A percentile compares a stretch with the other conserved stretches of the same genome.
These are phyloP conservation scores for Argopecten irradians DNA, from an alignment of 1,140 invertebrate species.

Conservation along the genomic window DNA sequence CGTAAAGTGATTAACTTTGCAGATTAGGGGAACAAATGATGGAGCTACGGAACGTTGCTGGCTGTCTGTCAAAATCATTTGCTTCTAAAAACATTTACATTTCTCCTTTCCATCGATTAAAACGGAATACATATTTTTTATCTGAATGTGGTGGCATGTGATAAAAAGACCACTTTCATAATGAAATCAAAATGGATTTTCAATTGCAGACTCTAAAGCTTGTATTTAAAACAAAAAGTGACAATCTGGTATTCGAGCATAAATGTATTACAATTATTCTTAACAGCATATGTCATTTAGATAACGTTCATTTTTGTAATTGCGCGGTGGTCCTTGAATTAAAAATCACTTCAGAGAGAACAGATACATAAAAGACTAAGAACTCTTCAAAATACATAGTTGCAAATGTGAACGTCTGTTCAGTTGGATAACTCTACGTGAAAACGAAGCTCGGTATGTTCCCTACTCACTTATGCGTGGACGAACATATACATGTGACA, in stretches of 20 bases:
- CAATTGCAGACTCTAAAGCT: not conserved
- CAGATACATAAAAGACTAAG: too few relatives aligned
- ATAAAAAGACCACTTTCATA: not conserved
- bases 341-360: too few relatives aligned
- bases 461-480: too few relatives aligned
- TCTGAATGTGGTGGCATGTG: not conserved
- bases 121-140: not conserved
- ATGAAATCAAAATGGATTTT: constrained; percentile 3
- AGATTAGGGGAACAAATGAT: not conserved
- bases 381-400: too few relatives aligned
- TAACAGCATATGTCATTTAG: not conserved
- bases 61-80: not conserved
- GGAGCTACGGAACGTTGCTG: not conserved
- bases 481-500: too few relatives aligned
- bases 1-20: not conserved
- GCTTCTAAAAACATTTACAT: not conserved
- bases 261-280: not conserved
- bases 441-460: too few relatives aligned
- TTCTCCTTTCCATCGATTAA: not conserved
- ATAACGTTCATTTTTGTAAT: too few relatives aligned
- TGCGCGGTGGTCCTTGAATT: not conserved
- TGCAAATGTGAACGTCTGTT: too few relatives aligned
- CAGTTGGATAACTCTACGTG: too few relatives aligned
- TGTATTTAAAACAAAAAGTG: not conserved
- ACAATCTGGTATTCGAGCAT: not conserved